Evolutionary conservation across 2,888 invertebrate species (phyloP).

Genomic region (Piscicola geometra): DNA sequence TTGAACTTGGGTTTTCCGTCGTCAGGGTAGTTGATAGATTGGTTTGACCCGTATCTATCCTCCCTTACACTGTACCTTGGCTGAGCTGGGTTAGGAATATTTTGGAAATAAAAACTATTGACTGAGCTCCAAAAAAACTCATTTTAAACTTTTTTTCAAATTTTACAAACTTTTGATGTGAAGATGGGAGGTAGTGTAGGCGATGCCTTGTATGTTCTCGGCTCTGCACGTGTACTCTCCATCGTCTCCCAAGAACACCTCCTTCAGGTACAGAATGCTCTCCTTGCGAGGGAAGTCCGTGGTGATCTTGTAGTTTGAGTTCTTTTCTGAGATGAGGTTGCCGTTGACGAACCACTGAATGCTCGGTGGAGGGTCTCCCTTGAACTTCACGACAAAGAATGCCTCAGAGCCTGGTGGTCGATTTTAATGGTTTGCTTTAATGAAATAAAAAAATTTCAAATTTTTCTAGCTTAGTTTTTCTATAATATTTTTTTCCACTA

Average conservation of each 20-base stretch:
- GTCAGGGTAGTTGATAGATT: background rate
- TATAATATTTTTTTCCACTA: background rate
- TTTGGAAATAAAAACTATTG: no score
- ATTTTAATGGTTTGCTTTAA: background rate
- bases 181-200: conserved; percentile 31
- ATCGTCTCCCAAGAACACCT: conserved; percentile 26
- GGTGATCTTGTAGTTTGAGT: conserved; percentile 19
- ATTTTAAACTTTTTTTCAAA: no score
- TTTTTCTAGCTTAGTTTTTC: background rate
- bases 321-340: conserved; percentile 27
- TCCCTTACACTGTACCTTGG: background rate
- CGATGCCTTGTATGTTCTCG: conserved; percentile 29
- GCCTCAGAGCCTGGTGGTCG: conserved; percentile 23
- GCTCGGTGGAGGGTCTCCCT: conserved; percentile 26
- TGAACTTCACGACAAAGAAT: conserved; percentile 28
- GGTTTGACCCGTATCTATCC: background rate
- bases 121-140: background rate
- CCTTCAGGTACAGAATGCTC: conserved; percentile 30
- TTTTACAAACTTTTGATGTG: conserved; percentile 30
- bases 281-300: conserved; percentile 26
- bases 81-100: background rate
- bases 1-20: conserved; percentile 26
- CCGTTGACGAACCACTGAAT: conserved; percentile 33
- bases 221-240: conserved; percentile 32
- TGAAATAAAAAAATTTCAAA: background rate